These are phyloP conservation scores for Emesis furor DNA, from an alignment of 2,888 invertebrate species.

Conservation along the genomic window DNA sequence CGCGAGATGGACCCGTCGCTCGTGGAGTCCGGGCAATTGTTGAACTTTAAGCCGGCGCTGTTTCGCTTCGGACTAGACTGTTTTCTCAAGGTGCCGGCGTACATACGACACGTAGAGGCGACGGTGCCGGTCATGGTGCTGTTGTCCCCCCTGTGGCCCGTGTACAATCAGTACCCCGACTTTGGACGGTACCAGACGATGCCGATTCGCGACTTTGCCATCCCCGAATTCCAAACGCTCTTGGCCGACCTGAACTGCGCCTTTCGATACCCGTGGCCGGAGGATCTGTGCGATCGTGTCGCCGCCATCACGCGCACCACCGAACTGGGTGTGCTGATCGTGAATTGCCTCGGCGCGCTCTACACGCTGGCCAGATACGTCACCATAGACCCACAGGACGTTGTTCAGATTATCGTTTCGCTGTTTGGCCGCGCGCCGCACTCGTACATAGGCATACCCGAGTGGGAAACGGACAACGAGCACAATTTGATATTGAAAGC, in stretches of 20 bases:
- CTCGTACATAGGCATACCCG: constrained; percentile 27
- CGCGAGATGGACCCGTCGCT: constrained; percentile 26
- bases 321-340: constrained; percentile 31
- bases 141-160: constrained; percentile 29
- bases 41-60: constrained; percentile 27
- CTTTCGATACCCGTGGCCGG: constrained; percentile 27
- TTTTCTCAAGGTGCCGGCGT: constrained; percentile 32
- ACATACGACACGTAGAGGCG: constrained; percentile 33
- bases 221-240: constrained; percentile 27
- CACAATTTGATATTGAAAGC: constrained; percentile 28
- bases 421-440: constrained; percentile 33
- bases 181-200: constrained; percentile 31
- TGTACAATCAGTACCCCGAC: constrained; percentile 34
- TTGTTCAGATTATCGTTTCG: constrained; percentile 32
- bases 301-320: constrained; percentile 10
- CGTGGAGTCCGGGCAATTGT: constrained; percentile 14
- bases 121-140: constrained; percentile 31
- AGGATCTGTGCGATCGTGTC: constrained; percentile 33
- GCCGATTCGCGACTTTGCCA: constrained; percentile 29
- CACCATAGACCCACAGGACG: constrained; percentile 32
- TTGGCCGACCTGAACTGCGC: constrained; percentile 34
- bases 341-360: constrained; percentile 31
- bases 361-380: constrained; percentile 33
- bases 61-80: constrained; percentile 34
- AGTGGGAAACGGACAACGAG: constrained; percentile 30